Evolutionary conservation across 2,888 invertebrate genomes (phyloP).

Genomic region (Dasypogon diadema): DNA sequence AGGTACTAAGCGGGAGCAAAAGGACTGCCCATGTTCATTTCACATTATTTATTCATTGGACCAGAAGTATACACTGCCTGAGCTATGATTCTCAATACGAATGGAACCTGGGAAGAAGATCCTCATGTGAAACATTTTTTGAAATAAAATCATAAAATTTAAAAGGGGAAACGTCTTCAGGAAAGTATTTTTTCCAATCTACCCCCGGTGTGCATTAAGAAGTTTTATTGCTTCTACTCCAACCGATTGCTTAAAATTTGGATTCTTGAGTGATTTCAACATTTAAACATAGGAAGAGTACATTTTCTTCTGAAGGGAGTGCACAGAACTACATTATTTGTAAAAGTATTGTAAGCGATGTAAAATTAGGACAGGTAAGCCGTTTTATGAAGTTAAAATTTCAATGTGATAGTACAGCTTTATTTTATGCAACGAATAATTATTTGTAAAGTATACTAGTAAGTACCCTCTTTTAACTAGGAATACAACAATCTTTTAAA

Average conservation of each 20-base stretch:
- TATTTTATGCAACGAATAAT: too few relatives aligned
- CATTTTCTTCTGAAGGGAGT: too few relatives aligned
- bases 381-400: too few relatives aligned
- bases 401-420: too few relatives aligned
- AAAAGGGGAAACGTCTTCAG: constrained; percentile 12
- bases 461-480: too few relatives aligned
- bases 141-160: constrained; percentile 39
- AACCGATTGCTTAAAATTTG: constrained; percentile 54
- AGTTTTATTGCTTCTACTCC: constrained; percentile 55
- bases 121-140: constrained; percentile 33
- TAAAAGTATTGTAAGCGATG: too few relatives aligned
- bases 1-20: constrained; percentile 21
- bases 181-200: constrained; percentile 18
- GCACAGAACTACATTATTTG: too few relatives aligned
- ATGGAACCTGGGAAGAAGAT: background rate
- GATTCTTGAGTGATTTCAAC: too few relatives aligned
- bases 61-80: constrained; percentile 6
- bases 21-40: constrained; percentile 45
- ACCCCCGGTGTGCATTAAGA: constrained; percentile 49
- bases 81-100: constrained; percentile 10
- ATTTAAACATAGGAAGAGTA: too few relatives aligned
- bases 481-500: too few relatives aligned
- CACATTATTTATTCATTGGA: constrained; percentile 54
- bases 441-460: too few relatives aligned
- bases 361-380: too few relatives aligned